Conservation (phyloP, 2,888 invertebrate genomes). For the Apotomis betuletana region DNA sequence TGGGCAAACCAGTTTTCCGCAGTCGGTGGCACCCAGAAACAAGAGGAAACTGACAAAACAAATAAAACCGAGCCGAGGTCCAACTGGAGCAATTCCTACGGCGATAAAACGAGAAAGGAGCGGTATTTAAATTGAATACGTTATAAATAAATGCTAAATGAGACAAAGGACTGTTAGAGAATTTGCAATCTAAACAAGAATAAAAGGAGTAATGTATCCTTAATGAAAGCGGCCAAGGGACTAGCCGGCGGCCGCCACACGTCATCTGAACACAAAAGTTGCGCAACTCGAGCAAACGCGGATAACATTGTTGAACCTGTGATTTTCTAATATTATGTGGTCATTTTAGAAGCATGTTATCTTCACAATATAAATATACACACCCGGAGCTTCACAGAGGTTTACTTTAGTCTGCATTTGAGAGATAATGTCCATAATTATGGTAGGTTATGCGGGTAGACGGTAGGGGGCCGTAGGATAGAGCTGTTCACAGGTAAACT, state of each 20-base stretch:
- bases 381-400: background rate
- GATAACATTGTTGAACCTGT: slow-evolving; percentile 2
- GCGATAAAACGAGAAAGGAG: slow-evolving; percentile 76
- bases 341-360: background rate
- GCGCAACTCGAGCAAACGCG: slow-evolving; percentile 15
- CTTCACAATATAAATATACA: slow-evolving; percentile 19
- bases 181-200: slow-evolving; percentile 76
- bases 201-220: slow-evolving; percentile 77
- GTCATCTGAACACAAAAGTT: slow-evolving; percentile 46
- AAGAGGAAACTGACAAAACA: slow-evolving; percentile 71
- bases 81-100: slow-evolving; percentile 69
- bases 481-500: background rate
- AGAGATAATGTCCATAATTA: background rate
- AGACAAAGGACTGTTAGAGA: slow-evolving; percentile 78
- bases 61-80: slow-evolving; percentile 69
- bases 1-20: slow-evolving; percentile 37
- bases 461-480: background rate
- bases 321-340: background rate
- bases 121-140: slow-evolving; percentile 80
- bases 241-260: slow-evolving; percentile 47
- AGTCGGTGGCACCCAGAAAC: slow-evolving; percentile 60
- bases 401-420: no score
- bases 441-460: background rate
- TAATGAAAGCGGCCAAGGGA: slow-evolving; percentile 68
- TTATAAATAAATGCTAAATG: slow-evolving; percentile 81